Percentiles rank a stretch among this genome's conserved stretches.
Conservation (phyloP, 2,113 vertebrate genomes). For the Oceanodroma tethys region DNA sequence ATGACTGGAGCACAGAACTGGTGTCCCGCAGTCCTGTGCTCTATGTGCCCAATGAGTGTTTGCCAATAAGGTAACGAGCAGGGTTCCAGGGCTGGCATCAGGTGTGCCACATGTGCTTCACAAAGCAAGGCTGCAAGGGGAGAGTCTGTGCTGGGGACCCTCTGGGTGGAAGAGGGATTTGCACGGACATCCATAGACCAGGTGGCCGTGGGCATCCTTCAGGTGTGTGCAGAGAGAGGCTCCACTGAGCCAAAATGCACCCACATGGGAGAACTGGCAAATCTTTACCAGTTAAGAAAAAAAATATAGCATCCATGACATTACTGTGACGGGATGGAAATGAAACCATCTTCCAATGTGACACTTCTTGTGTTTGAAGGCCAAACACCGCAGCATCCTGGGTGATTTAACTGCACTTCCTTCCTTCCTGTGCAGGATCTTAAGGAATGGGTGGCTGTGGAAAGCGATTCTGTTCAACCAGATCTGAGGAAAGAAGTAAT, state of each 20-base stretch:
- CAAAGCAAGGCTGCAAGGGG: background rate
- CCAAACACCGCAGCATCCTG: background rate
- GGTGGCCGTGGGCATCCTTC: background rate
- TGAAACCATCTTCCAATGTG: background rate
- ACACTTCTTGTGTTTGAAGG: background rate
- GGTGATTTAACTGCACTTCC: background rate
- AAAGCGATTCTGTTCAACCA: conserved; percentile 85
- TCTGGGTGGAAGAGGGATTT: background rate
- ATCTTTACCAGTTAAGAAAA: background rate
- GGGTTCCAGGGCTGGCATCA: background rate
- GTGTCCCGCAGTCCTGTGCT: background rate
- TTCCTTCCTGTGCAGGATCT: conserved; percentile 71
- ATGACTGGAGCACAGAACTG: background rate
- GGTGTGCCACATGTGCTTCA: background rate
- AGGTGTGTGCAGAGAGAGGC: background rate
- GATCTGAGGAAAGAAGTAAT: conserved; percentile 74
- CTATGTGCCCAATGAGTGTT: rapidly evolving
- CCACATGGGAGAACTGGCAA: background rate
- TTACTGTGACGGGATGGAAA: background rate
- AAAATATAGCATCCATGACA: rapidly evolving
- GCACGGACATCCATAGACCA: background rate
- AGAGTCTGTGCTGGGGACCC: background rate
- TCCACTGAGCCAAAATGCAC: background rate
- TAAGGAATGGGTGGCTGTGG: conserved; percentile 84
- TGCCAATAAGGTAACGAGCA: background rate